These are phyloP conservation scores for Paguma larvata DNA, from an alignment of 2,797 vertebrate species.

Conservation along the genomic window DNA sequence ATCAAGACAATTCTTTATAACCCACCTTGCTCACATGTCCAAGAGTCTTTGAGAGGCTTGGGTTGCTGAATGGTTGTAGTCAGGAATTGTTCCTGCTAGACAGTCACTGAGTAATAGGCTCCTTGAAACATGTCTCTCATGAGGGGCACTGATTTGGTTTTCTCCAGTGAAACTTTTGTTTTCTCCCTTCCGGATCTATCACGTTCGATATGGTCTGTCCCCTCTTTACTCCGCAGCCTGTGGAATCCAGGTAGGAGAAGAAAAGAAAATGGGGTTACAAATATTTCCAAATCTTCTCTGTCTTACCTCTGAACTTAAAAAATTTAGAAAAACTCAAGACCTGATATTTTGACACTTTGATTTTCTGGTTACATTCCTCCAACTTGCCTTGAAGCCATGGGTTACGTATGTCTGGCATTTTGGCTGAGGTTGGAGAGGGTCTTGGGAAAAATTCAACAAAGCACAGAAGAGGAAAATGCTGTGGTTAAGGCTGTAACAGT, in stretches of 20 bases:
- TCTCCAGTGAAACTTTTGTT: not conserved
- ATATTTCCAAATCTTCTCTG: not conserved
- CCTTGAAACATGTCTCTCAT: not conserved
- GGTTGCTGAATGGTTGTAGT: not conserved
- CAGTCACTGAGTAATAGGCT: not conserved
- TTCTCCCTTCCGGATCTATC: not conserved
- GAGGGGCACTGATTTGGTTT: not conserved
- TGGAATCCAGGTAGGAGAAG: not conserved
- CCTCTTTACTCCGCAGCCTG: not conserved
- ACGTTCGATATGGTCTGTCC: not conserved
- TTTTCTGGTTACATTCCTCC: not conserved
- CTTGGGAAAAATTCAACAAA: not conserved
- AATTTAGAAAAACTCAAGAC: not conserved
- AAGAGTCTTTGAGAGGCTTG: not conserved
- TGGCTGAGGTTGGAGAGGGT: not conserved
- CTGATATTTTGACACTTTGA: not conserved
- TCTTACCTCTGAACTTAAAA: not conserved
- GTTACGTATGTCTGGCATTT: not conserved
- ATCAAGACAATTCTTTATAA: not conserved
- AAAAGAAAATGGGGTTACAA: conserved; percentile 20
- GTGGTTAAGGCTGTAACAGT: not conserved
- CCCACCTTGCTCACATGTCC: not conserved
- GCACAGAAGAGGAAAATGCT: not conserved
- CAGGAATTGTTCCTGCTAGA: not conserved
- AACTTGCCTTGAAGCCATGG: not conserved